phyloP scores from a whole-genome alignment of 2,113 vertebrate genomes.

The Acanthochromis polyacanthus region DNA sequence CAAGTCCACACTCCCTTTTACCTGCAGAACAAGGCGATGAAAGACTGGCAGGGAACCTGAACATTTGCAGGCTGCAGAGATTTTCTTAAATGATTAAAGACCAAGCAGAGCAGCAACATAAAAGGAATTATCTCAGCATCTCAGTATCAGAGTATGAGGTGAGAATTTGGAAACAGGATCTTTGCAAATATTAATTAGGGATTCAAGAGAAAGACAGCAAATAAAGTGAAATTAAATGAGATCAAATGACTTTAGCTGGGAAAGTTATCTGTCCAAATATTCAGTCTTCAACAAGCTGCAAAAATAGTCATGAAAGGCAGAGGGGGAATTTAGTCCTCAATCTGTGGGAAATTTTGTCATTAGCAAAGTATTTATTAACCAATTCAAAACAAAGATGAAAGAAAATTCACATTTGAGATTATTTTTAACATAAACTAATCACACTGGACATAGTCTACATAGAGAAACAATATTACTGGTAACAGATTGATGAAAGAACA shows the following conservation, averaged over 20 bases:
- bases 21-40: slow-evolving; percentile 40
- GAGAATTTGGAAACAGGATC: slow-evolving; percentile 32
- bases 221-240: slow-evolving; percentile 47
- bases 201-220: slow-evolving; percentile 37
- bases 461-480: background rate
- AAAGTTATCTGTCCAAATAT: slow-evolving; percentile 44
- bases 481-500: background rate
- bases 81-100: slow-evolving; percentile 17
- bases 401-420: no score
- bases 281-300: slow-evolving; percentile 17
- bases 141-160: slow-evolving; percentile 5
- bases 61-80: slow-evolving; percentile 14
- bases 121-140: slow-evolving; percentile 16
- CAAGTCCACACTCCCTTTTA: slow-evolving; percentile 31
- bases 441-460: no score
- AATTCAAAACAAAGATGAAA: background rate
- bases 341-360: background rate
- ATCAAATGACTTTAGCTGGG: slow-evolving; percentile 47
- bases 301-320: slow-evolving; percentile 14
- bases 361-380: background rate
- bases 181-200: slow-evolving; percentile 31
- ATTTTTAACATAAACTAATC: no score
- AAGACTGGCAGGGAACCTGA: slow-evolving; percentile 11
- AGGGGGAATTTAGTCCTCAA: background rate
- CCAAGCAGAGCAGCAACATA: background rate